Evolutionary conservation across 2,113 vertebrate genomes (phyloP).

Genomic region (Terrapene triunguis): DNA sequence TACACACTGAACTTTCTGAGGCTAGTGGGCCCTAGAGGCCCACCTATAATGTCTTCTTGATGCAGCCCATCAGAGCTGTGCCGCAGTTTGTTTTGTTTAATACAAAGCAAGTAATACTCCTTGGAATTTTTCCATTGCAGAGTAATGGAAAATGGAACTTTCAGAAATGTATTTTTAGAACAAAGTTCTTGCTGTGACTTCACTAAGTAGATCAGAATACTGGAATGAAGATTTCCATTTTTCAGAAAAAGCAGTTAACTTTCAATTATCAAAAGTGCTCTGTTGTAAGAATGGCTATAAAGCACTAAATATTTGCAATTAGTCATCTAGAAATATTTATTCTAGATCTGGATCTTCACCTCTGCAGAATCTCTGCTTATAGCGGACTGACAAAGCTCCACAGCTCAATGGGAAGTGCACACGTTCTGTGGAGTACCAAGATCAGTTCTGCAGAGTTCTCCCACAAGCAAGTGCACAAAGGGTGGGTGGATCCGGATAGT

Average conservation of each 20-base stretch:
- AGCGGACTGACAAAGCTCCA: not conserved
- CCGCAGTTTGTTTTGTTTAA: not conserved
- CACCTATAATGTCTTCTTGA: not conserved
- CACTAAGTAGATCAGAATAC: not conserved
- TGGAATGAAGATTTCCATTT: not conserved
- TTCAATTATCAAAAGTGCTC: not conserved
- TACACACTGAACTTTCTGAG: not conserved
- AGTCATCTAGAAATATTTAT: not conserved
- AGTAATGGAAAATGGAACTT: not conserved
- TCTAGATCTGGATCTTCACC: not conserved
- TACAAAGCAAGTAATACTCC: not conserved
- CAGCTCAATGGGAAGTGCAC: not conserved
- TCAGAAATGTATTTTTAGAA: not conserved
- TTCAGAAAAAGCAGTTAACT: not conserved
- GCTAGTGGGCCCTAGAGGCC: not conserved
- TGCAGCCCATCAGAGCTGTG: not conserved
- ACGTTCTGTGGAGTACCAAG: too few relatives aligned
- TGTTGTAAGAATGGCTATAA: not conserved
- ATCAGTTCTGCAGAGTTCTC: not conserved
- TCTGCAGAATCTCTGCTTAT: too few relatives aligned
- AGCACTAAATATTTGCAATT: not conserved
- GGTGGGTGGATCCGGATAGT: not conserved
- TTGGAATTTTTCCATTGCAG: not conserved
- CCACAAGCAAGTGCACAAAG: not conserved
- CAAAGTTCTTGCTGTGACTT: not conserved